Conservation (phyloP, 2,113 vertebrate species). For the Carettochelys insculpta region DNA sequence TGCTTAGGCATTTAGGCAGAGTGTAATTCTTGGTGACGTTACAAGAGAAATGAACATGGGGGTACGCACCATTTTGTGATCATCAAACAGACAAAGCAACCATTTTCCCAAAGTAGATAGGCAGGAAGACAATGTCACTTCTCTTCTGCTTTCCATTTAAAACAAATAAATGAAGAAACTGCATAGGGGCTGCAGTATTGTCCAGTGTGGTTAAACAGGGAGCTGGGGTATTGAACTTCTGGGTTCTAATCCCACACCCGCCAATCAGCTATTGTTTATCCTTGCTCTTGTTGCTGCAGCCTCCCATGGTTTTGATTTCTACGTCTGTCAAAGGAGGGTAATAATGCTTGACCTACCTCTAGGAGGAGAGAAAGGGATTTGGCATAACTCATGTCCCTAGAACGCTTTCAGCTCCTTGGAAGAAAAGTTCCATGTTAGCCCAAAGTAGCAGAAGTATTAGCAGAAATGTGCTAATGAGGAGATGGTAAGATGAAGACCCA, state of each 20-base stretch:
- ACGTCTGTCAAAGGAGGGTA: slow-evolving; percentile 3
- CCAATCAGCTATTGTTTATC: slow-evolving; percentile 51
- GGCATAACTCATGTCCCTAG: not conserved
- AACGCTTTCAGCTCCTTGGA: not conserved
- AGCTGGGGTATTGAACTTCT: slow-evolving; percentile 4
- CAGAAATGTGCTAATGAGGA: not conserved
- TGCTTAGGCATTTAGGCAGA: slow-evolving; percentile 43
- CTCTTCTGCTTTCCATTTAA: slow-evolving; percentile 37
- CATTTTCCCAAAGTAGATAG: not conserved
- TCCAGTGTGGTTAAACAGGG: slow-evolving; percentile 21
- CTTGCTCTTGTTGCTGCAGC: slow-evolving; percentile 4
- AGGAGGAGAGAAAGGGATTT: not conserved
- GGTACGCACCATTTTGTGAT: not conserved
- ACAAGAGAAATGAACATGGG: slow-evolving; percentile 26
- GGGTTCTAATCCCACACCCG: slow-evolving; percentile 35
- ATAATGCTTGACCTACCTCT: not conserved
- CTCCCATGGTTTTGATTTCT: not conserved
- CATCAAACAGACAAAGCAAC: not conserved
- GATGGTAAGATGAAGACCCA: not conserved
- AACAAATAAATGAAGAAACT: not conserved
- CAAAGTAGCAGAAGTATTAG: not conserved
- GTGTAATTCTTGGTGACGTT: slow-evolving; percentile 48
- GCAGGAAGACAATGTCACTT: not conserved
- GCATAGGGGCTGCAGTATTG: not conserved
- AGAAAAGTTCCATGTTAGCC: not conserved